phyloP scores from a whole-genome alignment of 2,797 vertebrate genomes.

The Vespertilio murinus region DNA sequence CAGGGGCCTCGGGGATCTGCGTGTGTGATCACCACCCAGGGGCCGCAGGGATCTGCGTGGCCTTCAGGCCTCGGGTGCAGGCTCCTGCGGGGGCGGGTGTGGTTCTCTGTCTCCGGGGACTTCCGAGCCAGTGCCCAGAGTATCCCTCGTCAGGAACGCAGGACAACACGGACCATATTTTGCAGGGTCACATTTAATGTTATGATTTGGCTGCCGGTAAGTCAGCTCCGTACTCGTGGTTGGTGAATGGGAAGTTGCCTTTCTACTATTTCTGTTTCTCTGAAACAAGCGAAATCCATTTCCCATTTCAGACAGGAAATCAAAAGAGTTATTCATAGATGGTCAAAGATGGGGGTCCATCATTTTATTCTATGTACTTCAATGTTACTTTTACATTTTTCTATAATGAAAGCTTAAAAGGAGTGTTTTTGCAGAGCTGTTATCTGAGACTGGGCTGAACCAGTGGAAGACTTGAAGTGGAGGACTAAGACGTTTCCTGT shows the following conservation, averaged over 20 bases:
- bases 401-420: background rate
- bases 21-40: background rate
- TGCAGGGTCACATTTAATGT: background rate
- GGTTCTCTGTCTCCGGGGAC: background rate
- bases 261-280: background rate
- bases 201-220: background rate
- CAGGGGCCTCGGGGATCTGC: background rate
- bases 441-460: background rate
- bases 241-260: background rate
- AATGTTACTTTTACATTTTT: background rate
- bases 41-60: background rate
- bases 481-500: background rate
- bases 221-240: background rate
- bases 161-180: background rate
- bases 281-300: background rate
- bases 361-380: background rate
- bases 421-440: background rate
- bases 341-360: background rate
- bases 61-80: background rate
- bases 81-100: background rate
- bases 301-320: background rate
- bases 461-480: background rate
- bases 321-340: background rate
- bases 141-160: constrained; percentile 5
- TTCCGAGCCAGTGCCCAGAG: background rate